Evolutionary conservation across 2,797 vertebrate species (phyloP), one percentile per base, ranked within the genome.

Genomic region (Lemur catta): DNA sequence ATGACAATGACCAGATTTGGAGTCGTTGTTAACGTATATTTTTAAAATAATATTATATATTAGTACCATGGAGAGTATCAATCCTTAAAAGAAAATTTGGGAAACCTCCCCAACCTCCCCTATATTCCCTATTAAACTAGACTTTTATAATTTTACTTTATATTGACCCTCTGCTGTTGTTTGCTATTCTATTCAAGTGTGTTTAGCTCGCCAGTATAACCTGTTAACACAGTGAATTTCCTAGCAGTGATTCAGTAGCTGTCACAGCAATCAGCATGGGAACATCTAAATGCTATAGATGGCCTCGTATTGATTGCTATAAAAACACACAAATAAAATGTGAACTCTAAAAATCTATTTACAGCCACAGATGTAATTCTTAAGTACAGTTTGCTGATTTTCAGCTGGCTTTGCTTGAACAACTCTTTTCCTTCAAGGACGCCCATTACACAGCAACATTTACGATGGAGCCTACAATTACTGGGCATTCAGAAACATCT

Each of bases 231-330:
- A 97, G 95, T 96, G 95, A 96, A 97, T 98, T 98, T 98, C 96
- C 96, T 93, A 91, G 80, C 96, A 93, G 95, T 97, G 98, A 98
- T 97, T 97, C 95, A 98, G 97, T 95, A 93, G 88, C 98, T 97
- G 97, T 98, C 96, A 97, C 84, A 94, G 95, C 88, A 95, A 97
- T 98, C 98, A 98, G 94, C 96, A 92, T 94, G 98, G 96, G 95
- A 97, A 93, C 92, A 97, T 96, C 95, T 97, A 97, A 97, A 95
- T 96, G 93, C 81, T 78, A 65, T 79, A 78, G 89, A 97, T 89
- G 93, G 90, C 95, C 96, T 97, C 88, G 65, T 97, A 97, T 96
- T 97, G 97, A 98, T 97, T 96, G 90, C 91, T 96, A 80, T 93
- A 95, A 98, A 97, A 91, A 96, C 91, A 96, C 89, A 97, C 93